Conservation (phyloP, 2,888 invertebrate genomes). For the Andricus curvator region DNA sequence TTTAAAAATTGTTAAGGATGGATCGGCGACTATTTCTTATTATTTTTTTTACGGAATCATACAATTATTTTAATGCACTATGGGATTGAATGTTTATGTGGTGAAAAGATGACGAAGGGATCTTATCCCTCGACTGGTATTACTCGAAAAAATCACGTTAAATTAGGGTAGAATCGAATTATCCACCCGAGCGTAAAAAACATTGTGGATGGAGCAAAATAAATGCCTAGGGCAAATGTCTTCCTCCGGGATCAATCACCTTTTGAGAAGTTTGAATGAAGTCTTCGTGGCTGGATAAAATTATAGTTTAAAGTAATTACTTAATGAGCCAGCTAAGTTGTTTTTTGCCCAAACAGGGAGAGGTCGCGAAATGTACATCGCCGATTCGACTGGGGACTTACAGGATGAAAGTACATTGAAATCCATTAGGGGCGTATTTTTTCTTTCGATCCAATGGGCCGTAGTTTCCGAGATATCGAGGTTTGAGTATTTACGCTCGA, state of each 20-base stretch:
- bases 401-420: too few relatives aligned
- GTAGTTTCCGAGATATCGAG: too few relatives aligned
- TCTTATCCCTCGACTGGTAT: not conserved
- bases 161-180: not conserved
- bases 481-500: too few relatives aligned
- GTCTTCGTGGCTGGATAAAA: not conserved
- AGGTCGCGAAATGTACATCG: too few relatives aligned
- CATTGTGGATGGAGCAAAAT: not conserved
- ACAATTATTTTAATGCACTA: slow-evolving; percentile 28
- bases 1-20: not conserved
- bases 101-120: not conserved
- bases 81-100: not conserved
- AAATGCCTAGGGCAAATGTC: not conserved
- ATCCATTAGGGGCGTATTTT: too few relatives aligned
- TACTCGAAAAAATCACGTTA: not conserved
- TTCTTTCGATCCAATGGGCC: too few relatives aligned
- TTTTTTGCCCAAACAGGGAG: not conserved
- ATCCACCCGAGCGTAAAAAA: not conserved
- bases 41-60: slow-evolving; percentile 16
- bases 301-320: not conserved
- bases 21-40: slow-evolving; percentile 31
- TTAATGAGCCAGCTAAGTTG: not conserved
- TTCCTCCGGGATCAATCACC: not conserved
- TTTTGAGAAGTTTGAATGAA: not conserved
- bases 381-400: too few relatives aligned